These are phyloP conservation scores for Argentina silus DNA, from an alignment of 2,797 vertebrate species.

Conservation along the genomic window DNA sequence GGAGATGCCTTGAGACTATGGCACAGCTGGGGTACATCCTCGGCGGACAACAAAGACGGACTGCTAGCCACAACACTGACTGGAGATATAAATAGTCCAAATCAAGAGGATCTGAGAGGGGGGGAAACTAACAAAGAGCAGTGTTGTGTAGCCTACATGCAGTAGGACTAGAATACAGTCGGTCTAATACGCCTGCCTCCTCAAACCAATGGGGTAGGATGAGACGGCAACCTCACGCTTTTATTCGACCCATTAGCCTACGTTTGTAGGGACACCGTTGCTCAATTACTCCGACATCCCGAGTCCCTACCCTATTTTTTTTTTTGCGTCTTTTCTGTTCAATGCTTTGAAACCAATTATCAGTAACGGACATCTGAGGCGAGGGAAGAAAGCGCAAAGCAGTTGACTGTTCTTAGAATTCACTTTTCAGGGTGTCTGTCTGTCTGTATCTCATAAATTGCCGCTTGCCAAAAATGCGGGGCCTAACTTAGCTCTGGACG, in stretches of 20 bases:
- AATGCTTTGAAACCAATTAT: not conserved
- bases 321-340: not conserved
- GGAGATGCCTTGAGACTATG: too few species aligned
- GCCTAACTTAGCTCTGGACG: not conserved
- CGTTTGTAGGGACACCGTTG: too few species aligned
- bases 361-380: not conserved
- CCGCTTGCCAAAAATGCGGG: not conserved
- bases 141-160: not conserved
- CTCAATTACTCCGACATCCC: too few species aligned
- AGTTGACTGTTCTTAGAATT: not conserved
- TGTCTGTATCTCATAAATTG: not conserved
- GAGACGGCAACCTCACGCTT: too few species aligned
- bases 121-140: not conserved
- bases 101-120: not conserved
- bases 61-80: not conserved
- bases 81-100: not conserved
- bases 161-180: too few species aligned
- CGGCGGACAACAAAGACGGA: not conserved
- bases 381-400: not conserved
- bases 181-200: too few species aligned
- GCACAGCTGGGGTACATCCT: not conserved
- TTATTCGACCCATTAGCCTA: too few species aligned
- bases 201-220: too few species aligned
- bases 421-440: not conserved
- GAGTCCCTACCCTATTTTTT: too few species aligned